Percentiles rank a stretch among this genome's conserved stretches.
Evolutionary conservation across 2,113 vertebrate species (phyloP).

Genomic region (Mugil cephalus): DNA sequence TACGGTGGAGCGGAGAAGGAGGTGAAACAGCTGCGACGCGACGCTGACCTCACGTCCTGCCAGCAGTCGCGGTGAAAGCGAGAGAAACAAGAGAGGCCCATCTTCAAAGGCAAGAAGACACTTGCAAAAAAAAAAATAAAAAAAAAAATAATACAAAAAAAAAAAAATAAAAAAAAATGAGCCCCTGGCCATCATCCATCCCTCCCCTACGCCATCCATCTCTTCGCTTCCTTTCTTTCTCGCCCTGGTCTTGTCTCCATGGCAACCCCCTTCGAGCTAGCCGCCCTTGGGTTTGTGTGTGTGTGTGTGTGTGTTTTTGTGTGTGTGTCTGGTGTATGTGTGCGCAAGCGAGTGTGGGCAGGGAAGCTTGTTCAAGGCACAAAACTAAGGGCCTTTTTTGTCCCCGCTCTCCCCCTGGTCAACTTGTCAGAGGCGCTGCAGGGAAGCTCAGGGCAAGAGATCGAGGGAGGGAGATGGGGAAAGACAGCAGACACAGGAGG

Average conservation of each 20-base stretch:
- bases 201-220: conserved; percentile 62
- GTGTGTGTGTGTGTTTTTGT: conserved; percentile 50
- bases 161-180: conserved; percentile 50
- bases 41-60: conserved; percentile 43
- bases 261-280: conserved; percentile 79
- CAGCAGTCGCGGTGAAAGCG: background rate
- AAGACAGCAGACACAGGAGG: background rate
- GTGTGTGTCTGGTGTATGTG: conserved; percentile 33
- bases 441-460: conserved; percentile 64
- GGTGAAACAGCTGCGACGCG: conserved; percentile 36
- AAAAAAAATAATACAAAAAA: conserved; percentile 28
- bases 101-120: conserved; percentile 56
- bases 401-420: conserved; percentile 56
- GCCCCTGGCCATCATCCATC: conserved; percentile 68
- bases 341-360: conserved; percentile 60
- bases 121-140: conserved; percentile 61
- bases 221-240: conserved; percentile 64
- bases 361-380: conserved; percentile 72
- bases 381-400: conserved; percentile 64
- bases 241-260: conserved; percentile 79
- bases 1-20: conserved; percentile 19
- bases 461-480: background rate
- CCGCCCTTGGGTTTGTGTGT: conserved; percentile 69
- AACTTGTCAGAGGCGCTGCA: conserved; percentile 64
- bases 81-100: conserved; percentile 25